phyloP scores from a whole-genome alignment of 2,113 vertebrate genomes.

The Sardina pilchardus region DNA sequence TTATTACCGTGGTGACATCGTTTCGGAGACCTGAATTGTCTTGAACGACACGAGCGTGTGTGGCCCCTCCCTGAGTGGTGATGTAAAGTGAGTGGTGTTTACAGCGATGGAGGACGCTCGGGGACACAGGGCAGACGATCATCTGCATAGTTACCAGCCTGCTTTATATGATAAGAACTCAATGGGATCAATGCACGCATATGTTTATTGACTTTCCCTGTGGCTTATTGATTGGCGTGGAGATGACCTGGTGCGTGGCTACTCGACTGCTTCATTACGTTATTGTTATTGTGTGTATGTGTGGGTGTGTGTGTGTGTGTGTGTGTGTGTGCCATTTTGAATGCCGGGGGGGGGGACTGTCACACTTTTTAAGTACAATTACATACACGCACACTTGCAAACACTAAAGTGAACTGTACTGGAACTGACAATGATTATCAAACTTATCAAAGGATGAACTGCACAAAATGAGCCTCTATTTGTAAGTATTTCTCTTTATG shows the following conservation, averaged over 20 bases:
- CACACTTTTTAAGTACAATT: no score
- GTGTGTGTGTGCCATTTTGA: conserved; percentile 49
- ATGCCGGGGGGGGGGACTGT: no score
- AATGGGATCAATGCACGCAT: conserved; percentile 75
- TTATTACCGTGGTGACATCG: not conserved
- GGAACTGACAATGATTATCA: not conserved
- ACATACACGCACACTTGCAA: not conserved
- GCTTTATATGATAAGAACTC: conserved; percentile 78
- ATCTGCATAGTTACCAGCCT: conserved; percentile 74
- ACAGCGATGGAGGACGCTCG: conserved; percentile 35
- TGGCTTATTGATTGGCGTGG: conserved; percentile 64
- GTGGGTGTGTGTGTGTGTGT: no score
- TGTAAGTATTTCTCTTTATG: no score
- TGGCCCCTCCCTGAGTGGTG: not conserved
- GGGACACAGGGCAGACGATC: conserved; percentile 50
- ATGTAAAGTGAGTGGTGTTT: not conserved
- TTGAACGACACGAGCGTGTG: not conserved
- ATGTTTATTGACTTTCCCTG: conserved; percentile 72
- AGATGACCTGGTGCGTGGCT: conserved; percentile 59
- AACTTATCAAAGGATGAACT: conserved; percentile 22
- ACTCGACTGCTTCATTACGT: conserved; percentile 62
- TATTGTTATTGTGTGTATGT: no score
- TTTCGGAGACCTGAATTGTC: not conserved
- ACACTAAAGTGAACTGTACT: not conserved
- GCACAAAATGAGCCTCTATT: no score